Evolutionary conservation across 2,113 vertebrate genomes (phyloP).

Genomic region (Uria aalge): DNA sequence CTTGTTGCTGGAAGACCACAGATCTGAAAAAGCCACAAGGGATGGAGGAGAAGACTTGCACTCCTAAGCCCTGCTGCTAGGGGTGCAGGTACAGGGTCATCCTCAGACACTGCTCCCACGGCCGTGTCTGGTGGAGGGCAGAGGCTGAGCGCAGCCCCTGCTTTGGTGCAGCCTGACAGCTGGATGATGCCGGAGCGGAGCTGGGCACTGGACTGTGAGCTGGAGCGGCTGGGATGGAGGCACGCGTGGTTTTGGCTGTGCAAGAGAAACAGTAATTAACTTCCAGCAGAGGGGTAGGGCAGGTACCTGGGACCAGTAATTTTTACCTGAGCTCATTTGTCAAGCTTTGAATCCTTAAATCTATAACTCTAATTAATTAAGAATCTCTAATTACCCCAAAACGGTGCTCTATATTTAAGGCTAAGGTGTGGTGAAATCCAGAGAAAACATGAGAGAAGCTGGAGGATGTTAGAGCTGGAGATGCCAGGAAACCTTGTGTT

Average conservation of each 20-base stretch:
- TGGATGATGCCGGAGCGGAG: background rate
- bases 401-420: background rate
- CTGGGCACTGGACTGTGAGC: background rate
- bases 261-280: background rate
- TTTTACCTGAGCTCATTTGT: slow-evolving; percentile 41
- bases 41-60: background rate
- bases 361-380: slow-evolving; percentile 42
- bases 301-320: background rate
- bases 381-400: slow-evolving; percentile 31
- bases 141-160: background rate
- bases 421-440: slow-evolving; percentile 30
- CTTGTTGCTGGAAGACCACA: background rate
- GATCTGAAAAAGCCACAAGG: background rate
- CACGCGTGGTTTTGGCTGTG: background rate
- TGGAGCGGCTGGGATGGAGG: background rate
- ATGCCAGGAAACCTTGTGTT: background rate
- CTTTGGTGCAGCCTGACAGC: background rate
- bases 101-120: background rate
- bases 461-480: background rate
- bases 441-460: background rate
- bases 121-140: background rate
- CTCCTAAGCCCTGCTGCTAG: background rate
- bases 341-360: slow-evolving; percentile 32
- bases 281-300: background rate
- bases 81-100: background rate